Evolutionary conservation across 2,113 vertebrate species (phyloP).

Genomic region (Camelus dromedarius): DNA sequence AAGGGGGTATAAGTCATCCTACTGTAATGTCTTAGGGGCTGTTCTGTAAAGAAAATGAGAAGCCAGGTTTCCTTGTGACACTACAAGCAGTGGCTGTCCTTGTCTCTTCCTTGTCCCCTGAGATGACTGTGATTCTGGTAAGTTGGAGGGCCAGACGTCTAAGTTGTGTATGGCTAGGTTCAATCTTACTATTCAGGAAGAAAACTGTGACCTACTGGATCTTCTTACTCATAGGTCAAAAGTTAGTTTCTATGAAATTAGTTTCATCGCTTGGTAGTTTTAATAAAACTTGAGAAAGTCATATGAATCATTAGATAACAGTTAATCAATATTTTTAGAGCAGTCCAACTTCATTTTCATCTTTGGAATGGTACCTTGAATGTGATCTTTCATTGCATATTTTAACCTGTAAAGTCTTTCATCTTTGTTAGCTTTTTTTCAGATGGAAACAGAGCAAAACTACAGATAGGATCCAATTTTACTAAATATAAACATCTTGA

Average conservation of each 20-base stretch:
- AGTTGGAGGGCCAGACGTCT: background rate
- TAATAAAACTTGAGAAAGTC: background rate
- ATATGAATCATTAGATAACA: background rate
- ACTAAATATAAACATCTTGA: background rate
- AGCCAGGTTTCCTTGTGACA: conserved; percentile 2
- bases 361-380: background rate
- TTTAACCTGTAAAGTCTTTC: background rate
- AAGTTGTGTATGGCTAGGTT: background rate
- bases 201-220: background rate
- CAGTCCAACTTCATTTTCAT: background rate
- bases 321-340: background rate
- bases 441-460: background rate
- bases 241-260: background rate
- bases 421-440: background rate
- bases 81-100: background rate
- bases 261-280: background rate
- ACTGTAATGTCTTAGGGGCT: background rate
- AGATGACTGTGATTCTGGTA: background rate
- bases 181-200: background rate
- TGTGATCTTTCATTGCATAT: background rate
- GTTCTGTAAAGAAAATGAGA: background rate
- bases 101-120: background rate
- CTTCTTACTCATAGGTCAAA: background rate
- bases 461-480: background rate
- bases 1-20: background rate